These are phyloP conservation scores for Rhyacophila evoluta DNA, from an alignment of 2,888 invertebrate genomes.

Conservation along the genomic window DNA sequence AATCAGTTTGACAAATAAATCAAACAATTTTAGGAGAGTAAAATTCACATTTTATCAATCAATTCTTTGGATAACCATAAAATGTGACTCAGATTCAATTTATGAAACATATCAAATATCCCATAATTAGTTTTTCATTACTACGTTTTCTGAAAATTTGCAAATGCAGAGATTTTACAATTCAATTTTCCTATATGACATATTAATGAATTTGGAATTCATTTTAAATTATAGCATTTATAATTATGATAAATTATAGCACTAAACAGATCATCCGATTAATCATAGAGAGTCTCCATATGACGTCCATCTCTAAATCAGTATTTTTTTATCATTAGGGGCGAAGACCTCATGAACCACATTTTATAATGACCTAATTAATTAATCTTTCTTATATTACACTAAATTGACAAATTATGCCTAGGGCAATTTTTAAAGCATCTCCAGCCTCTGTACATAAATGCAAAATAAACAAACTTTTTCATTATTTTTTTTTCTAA, in stretches of 20 bases:
- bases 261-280: not conserved
- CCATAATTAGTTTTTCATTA: not conserved
- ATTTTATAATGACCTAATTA: not conserved
- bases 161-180: not conserved
- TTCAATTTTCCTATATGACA: not conserved
- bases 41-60: not conserved
- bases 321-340: not conserved
- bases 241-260: not conserved
- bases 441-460: not conserved
- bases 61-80: not conserved
- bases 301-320: not conserved
- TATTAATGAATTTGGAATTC: not conserved
- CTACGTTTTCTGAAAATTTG: not conserved
- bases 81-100: not conserved
- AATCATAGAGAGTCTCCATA: not conserved
- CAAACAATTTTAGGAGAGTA: not conserved
- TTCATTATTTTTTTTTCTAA: too few species aligned
- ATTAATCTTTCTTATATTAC: not conserved
- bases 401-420: conserved; percentile 13
- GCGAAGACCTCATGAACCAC: not conserved
- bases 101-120: not conserved
- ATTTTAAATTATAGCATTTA: not conserved
- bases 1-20: too few species aligned
- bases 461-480: not conserved
- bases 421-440: conserved; percentile 17